Percentiles rank a stretch among this genome's conserved stretches.
Evolutionary conservation across 1,140 invertebrate genomes (phyloP).

Genomic region (Condylostylus longicornis): DNA sequence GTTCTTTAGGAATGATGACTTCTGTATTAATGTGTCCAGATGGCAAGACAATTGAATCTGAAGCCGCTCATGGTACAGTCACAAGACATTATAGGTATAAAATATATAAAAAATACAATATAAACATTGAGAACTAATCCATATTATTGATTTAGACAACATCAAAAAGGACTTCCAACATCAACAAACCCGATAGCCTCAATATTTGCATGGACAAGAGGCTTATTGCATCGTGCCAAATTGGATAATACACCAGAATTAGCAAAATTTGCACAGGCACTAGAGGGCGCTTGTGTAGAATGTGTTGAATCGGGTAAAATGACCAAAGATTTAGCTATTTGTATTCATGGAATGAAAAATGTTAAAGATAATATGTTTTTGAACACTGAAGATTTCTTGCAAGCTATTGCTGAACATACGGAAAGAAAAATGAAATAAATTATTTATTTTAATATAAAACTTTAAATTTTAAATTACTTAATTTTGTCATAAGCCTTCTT

Average conservation of each 20-base stretch:
- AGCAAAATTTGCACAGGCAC: slow-evolving; percentile 36
- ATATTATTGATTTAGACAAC: slow-evolving; percentile 37
- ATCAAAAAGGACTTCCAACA: slow-evolving; percentile 67
- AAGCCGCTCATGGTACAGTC: slow-evolving; percentile 85
- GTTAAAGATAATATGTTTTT: neutral
- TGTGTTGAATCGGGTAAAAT: neutral
- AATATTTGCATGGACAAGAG: slow-evolving; percentile 84
- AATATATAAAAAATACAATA: neutral
- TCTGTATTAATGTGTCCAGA: slow-evolving; percentile 83
- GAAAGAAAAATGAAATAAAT: neutral
- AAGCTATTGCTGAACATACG: neutral
- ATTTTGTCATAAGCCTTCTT: too few relatives aligned
- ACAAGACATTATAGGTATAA: slow-evolving; percentile 67
- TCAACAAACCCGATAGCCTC: slow-evolving; percentile 85
- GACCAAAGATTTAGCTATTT: slow-evolving; percentile 1
- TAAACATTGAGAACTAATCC: neutral
- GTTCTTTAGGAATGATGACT: slow-evolving; percentile 83
- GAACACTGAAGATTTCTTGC: slow-evolving; percentile 1
- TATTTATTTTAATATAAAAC: too few relatives aligned
- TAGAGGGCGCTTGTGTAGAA: slow-evolving; percentile 62
- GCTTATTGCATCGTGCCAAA: slow-evolving; percentile 66
- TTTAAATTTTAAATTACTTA: too few relatives aligned
- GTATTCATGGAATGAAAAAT: neutral
- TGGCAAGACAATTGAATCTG: slow-evolving; percentile 78
- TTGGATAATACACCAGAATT: slow-evolving; percentile 63